Conservation (phyloP, 1,140 invertebrate species). For the Whitmania pigra region DNA sequence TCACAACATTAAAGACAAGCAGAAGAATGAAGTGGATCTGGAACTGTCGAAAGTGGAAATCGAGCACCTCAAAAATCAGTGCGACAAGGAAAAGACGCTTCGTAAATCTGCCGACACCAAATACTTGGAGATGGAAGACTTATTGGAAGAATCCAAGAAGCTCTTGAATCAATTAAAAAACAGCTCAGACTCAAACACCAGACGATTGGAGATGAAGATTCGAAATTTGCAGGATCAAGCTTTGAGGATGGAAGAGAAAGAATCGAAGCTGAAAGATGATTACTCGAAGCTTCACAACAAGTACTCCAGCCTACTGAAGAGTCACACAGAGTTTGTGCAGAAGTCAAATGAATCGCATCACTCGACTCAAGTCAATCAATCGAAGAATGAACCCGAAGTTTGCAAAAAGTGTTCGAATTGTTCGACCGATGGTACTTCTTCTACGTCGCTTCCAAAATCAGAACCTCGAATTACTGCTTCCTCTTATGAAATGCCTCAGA, state of each 20-base stretch:
- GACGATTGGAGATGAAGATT: slow-evolving; percentile 5
- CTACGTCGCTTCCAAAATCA: too few relatives aligned
- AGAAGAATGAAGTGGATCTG: slow-evolving; percentile 62
- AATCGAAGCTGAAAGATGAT: slow-evolving; percentile 59
- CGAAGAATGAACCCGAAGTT: background rate
- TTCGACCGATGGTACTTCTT: too few relatives aligned
- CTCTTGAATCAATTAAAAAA: background rate
- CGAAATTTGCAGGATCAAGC: slow-evolving; percentile 41
- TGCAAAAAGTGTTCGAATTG: slow-evolving; percentile 12
- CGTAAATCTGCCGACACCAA: slow-evolving; percentile 73
- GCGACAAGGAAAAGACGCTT: slow-evolving; percentile 84
- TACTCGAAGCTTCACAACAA: slow-evolving; percentile 60
- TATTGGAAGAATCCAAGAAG: slow-evolving; percentile 12
- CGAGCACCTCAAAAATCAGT: slow-evolving; percentile 91
- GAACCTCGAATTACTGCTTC: too few relatives aligned
- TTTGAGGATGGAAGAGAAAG: slow-evolving; percentile 59
- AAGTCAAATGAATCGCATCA: background rate
- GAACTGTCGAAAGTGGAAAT: slow-evolving; percentile 53
- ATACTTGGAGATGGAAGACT: slow-evolving; percentile 16
- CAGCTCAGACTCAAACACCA: background rate
- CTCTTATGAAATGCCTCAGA: too few relatives aligned
- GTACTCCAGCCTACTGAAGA: slow-evolving; percentile 58
- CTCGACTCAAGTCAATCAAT: background rate
- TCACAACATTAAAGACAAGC: slow-evolving; percentile 82
- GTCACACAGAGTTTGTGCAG: slow-evolving; percentile 14